Base-by-base conservation (phyloP, 1,140 invertebrate species). In the Prorops nasuta region DNA sequence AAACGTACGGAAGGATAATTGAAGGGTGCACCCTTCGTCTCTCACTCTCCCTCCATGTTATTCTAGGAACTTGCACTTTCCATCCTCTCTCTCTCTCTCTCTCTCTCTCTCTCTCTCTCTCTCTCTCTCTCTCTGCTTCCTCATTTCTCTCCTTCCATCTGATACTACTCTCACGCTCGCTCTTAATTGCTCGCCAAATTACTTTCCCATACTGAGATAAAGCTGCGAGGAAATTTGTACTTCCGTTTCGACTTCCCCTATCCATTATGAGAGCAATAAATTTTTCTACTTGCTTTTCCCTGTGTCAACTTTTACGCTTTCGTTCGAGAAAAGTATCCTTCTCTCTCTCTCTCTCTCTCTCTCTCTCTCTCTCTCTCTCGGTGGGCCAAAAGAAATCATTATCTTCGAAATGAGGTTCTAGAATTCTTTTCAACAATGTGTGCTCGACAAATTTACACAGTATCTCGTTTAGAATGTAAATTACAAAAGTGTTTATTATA, bases 1-100 rank as follows among this genome's bases (percentile, higher is more conserved):
- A 71, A 74, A 70, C 62, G 63, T 60, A 59, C 64, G 56, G 57
- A 45, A 60, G 61, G 59, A 65, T 71, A 72, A 74, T 74, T 67
- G 71, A 70, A 72, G 64, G 56, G 66, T 62, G 59, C 62, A 28
- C 10, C 44, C 49, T n/a, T n/a, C n/a, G n/a, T n/a, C n/a, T n/a
- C n/a, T n/a, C 55, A 56, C 62, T 55, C 53, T 46, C 54, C 44
- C 41, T 42, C 47, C 38, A 22, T 35, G 44, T 52, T 55, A 58
- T 66, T 59, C 57, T 55, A 44, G 50, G 40, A 31, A 43, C 42
- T 44, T 35, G 17, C 44, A 22, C 19, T 17, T 14, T 18, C n/a
- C 38, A 22, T 51, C 17, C 16, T 8, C 21, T 12, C 3, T 32
- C 2, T 1, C 19, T 31, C 50, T 39, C 1, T 18, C 18, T 38